Conservation (phyloP, 2,113 vertebrate genomes). For the Cyanistes caeruleus region DNA sequence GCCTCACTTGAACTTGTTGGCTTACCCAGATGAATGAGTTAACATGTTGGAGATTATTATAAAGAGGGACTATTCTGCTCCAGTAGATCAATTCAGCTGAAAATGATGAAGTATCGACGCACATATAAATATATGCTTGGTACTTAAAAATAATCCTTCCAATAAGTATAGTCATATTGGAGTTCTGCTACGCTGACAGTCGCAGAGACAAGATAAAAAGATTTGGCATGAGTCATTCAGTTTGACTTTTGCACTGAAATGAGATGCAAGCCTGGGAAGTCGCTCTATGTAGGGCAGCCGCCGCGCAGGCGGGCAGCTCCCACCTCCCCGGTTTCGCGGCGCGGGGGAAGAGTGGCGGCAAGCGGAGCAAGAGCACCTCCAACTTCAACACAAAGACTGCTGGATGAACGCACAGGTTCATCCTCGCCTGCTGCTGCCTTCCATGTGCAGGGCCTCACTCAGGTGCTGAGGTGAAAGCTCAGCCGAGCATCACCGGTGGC, state of each 20-base stretch:
- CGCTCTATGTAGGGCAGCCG: neutral
- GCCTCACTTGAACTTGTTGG: conserved; percentile 66
- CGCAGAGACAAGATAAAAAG: conserved; percentile 6
- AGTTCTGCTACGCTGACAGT: conserved; percentile 50
- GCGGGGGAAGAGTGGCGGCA: neutral
- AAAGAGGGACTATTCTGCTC: conserved; percentile 50
- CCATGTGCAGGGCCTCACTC: rapidly evolving
- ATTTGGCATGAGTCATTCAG: conserved; percentile 51
- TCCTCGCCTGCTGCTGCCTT: neutral
- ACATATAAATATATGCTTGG: conserved; percentile 12
- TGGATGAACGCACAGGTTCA: rapidly evolving
- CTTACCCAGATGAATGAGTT: conserved; percentile 62
- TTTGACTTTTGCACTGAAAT: conserved; percentile 49
- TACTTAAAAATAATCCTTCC: conserved; percentile 62
- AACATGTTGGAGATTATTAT: conserved; percentile 56
- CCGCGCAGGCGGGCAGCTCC: conserved; percentile 1
- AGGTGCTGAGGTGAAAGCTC: rapidly evolving
- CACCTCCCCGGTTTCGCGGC: neutral
- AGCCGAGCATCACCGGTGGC: rapidly evolving
- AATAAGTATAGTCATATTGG: conserved; percentile 29
- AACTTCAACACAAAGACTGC: neutral
- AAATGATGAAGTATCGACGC: conserved; percentile 18
- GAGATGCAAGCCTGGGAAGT: conserved; percentile 18
- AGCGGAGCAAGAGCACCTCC: neutral
- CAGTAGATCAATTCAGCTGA: conserved; percentile 35